These are phyloP conservation scores for Labia minor DNA, from an alignment of 2,888 invertebrate genomes.

Conservation along the genomic window DNA sequence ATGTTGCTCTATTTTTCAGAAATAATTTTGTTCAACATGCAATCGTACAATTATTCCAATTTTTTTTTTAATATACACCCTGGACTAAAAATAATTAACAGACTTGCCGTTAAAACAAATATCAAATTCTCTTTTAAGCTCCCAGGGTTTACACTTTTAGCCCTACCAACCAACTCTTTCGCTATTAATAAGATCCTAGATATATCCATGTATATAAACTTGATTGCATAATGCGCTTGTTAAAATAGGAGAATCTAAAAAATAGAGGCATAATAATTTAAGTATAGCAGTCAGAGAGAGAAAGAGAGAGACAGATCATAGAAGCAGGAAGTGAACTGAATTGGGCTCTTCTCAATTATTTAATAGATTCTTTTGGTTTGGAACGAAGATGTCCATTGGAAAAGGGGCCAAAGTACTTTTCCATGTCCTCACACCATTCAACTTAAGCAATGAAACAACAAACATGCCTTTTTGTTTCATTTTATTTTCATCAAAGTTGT, in stretches of 20 bases:
- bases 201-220: no score
- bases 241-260: background rate
- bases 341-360: background rate
- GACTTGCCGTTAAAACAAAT: background rate
- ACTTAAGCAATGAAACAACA: no score
- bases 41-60: no score
- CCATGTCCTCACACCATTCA: background rate
- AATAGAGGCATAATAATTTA: background rate
- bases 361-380: background rate
- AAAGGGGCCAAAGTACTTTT: background rate
- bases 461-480: background rate
- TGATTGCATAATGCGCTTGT: background rate
- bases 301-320: no score
- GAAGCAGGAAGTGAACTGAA: constrained; percentile 13
- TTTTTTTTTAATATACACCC: no score
- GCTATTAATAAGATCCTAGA: background rate
- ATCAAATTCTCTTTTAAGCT: background rate
- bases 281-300: no score
- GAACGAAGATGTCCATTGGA: background rate
- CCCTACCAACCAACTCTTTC: no score
- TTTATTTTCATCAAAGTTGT: background rate
- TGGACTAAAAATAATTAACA: background rate
- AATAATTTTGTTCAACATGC: no score
- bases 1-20: no score
- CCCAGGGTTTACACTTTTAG: background rate